Base-by-base conservation (phyloP, 2,113 vertebrate genomes). In the Ceyx melanurus region DNA sequence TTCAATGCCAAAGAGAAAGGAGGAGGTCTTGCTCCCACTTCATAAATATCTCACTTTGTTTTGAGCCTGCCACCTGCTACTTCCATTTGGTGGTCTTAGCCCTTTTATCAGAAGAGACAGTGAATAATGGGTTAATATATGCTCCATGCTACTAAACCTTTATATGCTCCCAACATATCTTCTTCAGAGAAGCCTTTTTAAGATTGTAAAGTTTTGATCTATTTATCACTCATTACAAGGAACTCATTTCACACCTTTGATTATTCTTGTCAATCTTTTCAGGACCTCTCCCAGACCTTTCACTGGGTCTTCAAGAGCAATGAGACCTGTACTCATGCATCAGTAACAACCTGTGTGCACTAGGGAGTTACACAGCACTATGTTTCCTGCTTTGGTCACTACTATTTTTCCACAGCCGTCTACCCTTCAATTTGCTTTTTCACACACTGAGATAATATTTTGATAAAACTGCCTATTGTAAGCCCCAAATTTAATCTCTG, bases 251-350 rank as follows among this genome's bases (percentile, higher is more conserved):
- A n/a, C 43, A 78, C 25, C 57, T 84, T 48, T 72, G 10, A 84
- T 74, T 48, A 25, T 31, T 57, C 66, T 21, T 51, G 70, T 19
- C 29, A 51, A 19, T 5, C 62, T 50, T 85, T 53, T 53, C 66
- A 76, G 54, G 20, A n/a, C 29, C 35, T 45, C 62, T 72, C 57
- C 70, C 57, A 35, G 31, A 50, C 48, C 21, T 31, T 83, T 68
- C 45, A 9, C 51, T 8, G n/a, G 28, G 13, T 70, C 75, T 79
- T 31, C 17, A 50, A 13, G 25, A 33, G 14, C 0, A 0, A 14
- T 3, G 23, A 76, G 31, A 42, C 21, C 37, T 28, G 16, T 10
- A n/a, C 21, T 42, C 4, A 20, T 0, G 17, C 53, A 81, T 48
- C 48, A 51, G 5, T 35, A n/a, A 21, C 67, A 64, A 40, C 25